Conservation (phyloP, 2,888 invertebrate genomes). For the Netelia fuscicornis region DNA sequence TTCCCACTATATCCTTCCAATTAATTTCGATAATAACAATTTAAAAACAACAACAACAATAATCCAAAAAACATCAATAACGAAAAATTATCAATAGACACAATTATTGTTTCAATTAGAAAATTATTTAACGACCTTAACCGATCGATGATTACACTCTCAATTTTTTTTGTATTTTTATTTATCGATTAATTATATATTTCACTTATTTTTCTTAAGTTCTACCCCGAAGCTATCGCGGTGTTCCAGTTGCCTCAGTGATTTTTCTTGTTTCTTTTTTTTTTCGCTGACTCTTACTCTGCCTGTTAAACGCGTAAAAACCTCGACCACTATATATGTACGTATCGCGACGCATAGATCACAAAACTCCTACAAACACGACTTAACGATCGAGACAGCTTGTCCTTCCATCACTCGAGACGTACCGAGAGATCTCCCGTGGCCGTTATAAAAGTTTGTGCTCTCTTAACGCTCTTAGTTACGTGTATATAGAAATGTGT, state of each 20-base stretch:
- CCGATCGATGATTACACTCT: neutral
- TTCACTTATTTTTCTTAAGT: neutral
- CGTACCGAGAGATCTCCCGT: conserved; percentile 15
- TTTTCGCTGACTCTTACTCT: neutral
- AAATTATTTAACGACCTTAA: neutral
- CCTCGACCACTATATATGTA: neutral
- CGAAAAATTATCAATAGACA: neutral
- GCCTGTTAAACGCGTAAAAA: neutral
- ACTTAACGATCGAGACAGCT: conserved; percentile 16
- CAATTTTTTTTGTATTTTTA: neutral
- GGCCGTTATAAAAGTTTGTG: conserved; percentile 14
- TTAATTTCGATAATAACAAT: no score
- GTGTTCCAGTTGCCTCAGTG: conserved; percentile 5
- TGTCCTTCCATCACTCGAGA: conserved; percentile 18
- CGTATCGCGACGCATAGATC: conserved; percentile 19
- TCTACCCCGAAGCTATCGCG: neutral
- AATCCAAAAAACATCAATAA: no score
- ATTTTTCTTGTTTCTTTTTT: neutral
- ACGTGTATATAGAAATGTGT: neutral
- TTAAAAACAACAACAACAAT: no score
- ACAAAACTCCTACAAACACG: conserved; percentile 15
- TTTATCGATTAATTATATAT: neutral
- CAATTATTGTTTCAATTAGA: neutral
- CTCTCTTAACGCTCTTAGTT: conserved; percentile 16
- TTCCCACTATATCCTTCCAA: no score